Conservation (phyloP, 2,888 invertebrate species). For the Pollenia angustigena region DNA sequence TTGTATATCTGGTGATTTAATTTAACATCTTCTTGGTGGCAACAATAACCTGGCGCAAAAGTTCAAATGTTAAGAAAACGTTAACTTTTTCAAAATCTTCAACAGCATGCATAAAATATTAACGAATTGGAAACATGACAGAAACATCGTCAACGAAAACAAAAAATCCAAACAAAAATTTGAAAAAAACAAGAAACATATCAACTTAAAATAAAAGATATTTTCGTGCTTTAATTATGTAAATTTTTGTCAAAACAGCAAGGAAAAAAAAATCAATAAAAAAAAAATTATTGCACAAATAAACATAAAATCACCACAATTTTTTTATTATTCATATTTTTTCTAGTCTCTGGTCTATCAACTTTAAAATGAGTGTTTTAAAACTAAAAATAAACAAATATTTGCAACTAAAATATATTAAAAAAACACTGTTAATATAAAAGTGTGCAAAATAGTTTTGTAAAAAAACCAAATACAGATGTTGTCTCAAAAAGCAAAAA, state of each 20-base stretch:
- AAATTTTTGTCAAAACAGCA: constrained; percentile 40
- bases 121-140: constrained; percentile 20
- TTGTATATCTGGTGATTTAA: not conserved
- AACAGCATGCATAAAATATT: constrained; percentile 31
- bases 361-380: too few relatives aligned
- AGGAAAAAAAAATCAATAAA: constrained; percentile 6
- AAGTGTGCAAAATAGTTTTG: too few relatives aligned
- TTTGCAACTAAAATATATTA: too few relatives aligned
- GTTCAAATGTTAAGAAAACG: constrained; percentile 51
- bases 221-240: constrained; percentile 39
- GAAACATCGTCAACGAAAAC: not conserved
- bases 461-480: too few relatives aligned
- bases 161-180: not conserved
- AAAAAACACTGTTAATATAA: too few relatives aligned
- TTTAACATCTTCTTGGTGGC: not conserved
- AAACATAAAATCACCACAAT: constrained; percentile 13
- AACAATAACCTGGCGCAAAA: constrained; percentile 47
- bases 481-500: too few relatives aligned
- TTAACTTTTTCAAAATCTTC: not conserved
- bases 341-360: not conserved
- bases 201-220: not conserved
- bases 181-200: not conserved
- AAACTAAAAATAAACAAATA: too few relatives aligned
- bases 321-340: not conserved
- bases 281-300: constrained; percentile 25